Conservation (phyloP, 2,113 vertebrate species). For the Hypocryptadius cinnamomeus region DNA sequence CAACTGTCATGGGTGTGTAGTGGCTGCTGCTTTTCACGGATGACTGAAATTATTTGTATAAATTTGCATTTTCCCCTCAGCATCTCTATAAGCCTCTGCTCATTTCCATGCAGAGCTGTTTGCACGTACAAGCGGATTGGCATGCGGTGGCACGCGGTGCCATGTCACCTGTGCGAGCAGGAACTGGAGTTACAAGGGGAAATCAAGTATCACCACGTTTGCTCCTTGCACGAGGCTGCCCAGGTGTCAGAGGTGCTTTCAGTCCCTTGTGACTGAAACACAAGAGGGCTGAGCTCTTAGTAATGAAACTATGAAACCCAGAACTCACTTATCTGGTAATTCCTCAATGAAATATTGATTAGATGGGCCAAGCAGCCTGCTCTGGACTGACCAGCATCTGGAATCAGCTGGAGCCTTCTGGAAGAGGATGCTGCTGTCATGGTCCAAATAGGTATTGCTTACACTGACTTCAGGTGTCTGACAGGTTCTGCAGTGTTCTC, state of each 20-base stretch:
- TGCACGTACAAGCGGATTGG: neutral
- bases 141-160: neutral
- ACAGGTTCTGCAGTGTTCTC: neutral
- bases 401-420: neutral
- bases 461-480: neutral
- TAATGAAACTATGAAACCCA: neutral
- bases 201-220: neutral
- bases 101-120: neutral
- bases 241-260: neutral
- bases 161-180: neutral
- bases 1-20: neutral
- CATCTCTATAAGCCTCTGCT: neutral
- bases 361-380: neutral
- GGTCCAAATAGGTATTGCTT: neutral
- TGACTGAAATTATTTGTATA: constrained; percentile 28
- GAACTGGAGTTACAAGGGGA: neutral
- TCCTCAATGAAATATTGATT: neutral
- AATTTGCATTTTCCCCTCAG: constrained; percentile 28
- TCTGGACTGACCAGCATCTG: neutral
- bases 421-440: neutral
- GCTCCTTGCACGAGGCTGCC: fast-evolving
- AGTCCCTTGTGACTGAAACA: neutral
- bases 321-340: neutral
- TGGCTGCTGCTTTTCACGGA: neutral
- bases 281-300: neutral